phyloP scores from a whole-genome alignment of 2,113 vertebrate species.

The Apus apus region DNA sequence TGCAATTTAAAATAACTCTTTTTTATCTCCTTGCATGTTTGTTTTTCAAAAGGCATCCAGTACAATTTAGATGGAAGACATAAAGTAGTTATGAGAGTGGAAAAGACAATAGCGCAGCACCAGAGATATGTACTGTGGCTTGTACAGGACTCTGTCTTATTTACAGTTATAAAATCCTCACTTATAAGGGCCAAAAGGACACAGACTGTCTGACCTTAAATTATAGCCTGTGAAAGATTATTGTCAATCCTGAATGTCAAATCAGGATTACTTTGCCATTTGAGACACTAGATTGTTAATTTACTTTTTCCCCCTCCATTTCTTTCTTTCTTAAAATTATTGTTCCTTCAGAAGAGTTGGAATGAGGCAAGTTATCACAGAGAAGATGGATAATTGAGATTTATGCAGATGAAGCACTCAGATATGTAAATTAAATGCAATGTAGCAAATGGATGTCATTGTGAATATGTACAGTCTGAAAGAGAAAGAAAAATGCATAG shows the following conservation, averaged over 20 bases:
- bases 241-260: background rate
- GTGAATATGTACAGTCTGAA: background rate
- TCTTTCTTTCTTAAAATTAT: background rate
- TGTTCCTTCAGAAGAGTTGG: background rate
- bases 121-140: background rate
- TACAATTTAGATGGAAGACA: background rate
- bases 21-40: background rate
- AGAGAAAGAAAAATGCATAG: background rate
- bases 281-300: background rate
- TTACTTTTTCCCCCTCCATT: accelerated
- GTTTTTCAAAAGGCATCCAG: background rate
- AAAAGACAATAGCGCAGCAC: background rate
- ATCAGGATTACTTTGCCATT: background rate
- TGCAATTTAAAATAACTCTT: background rate
- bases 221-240: background rate
- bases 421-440: slow-evolving; percentile 42
- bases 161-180: background rate
- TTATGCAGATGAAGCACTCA: slow-evolving; percentile 25
- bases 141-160: background rate
- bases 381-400: slow-evolving; percentile 16
- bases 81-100: background rate
- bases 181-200: background rate
- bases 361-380: background rate
- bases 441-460: background rate
- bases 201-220: background rate